Evolutionary conservation across 2,113 vertebrate species (phyloP).

Genomic region (Mohoua ochrocephala): DNA sequence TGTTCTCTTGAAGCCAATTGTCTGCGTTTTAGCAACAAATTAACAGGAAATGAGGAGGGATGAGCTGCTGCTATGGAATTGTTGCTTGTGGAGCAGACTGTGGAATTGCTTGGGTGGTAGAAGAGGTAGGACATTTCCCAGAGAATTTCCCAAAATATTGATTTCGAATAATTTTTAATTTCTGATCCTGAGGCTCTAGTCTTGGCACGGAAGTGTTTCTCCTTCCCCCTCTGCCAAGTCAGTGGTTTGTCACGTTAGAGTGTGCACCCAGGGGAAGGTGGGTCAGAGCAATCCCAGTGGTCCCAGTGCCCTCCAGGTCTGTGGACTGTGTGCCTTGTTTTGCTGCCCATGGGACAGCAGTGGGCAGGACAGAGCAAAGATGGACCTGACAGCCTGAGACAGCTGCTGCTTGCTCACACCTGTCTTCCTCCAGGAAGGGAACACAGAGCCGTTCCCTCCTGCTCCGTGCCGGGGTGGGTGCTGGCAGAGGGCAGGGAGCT

Average conservation of each 20-base stretch:
- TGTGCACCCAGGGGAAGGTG: background rate
- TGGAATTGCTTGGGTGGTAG: background rate
- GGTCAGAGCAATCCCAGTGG: background rate
- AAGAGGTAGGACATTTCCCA: background rate
- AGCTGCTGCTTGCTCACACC: background rate
- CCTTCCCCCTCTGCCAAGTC: background rate
- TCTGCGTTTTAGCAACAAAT: background rate
- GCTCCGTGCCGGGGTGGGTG: rapidly evolving
- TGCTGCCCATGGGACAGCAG: background rate
- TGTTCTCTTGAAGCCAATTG: background rate
- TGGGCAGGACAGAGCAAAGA: background rate
- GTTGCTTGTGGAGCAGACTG: background rate
- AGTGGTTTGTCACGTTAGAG: background rate
- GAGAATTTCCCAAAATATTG: background rate
- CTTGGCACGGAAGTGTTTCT: background rate
- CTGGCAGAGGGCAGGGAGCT: background rate
- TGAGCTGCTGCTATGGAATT: background rate
- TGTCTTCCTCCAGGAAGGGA: background rate
- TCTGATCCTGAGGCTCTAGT: background rate
- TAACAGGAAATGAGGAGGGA: background rate
- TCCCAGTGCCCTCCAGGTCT: background rate
- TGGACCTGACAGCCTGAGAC: background rate
- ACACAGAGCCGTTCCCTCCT: rapidly evolving
- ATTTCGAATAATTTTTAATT: background rate
- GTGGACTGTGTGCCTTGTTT: background rate